These are phyloP conservation scores for Phaenicophaeus curvirostris DNA, from an alignment of 2,797 vertebrate genomes.

Conservation along the genomic window DNA sequence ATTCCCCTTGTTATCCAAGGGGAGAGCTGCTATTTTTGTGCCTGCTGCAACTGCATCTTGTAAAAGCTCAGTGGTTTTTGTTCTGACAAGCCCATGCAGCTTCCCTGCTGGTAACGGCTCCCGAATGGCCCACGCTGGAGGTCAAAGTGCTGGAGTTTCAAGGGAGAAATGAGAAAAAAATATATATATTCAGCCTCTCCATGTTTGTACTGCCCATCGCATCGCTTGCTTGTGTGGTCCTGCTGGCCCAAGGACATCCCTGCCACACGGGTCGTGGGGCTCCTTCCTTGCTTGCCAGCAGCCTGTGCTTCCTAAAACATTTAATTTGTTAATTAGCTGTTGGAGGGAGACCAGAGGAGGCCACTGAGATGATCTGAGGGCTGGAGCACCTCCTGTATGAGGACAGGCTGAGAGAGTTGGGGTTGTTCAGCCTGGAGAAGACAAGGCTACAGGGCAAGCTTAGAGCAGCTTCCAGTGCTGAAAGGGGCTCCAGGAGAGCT, in stretches of 20 bases:
- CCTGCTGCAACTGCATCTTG: not conserved
- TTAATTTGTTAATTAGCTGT: not conserved
- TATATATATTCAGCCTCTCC: not conserved
- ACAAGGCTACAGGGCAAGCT: no score
- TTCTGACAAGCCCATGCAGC: not conserved
- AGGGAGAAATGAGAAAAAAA: not conserved
- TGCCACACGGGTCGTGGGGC: not conserved
- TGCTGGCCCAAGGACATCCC: not conserved
- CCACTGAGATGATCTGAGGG: no score
- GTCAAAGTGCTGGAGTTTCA: not conserved
- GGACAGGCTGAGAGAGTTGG: no score
- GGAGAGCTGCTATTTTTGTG: slow-evolving; percentile 1
- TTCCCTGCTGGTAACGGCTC: not conserved
- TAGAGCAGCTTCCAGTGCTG: no score
- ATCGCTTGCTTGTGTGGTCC: not conserved
- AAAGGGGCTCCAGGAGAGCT: no score
- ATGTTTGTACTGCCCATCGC: fast-evolving
- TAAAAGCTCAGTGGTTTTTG: not conserved
- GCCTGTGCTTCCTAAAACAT: not conserved
- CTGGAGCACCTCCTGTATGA: no score
- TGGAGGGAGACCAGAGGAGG: no score
- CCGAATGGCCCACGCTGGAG: fast-evolving
- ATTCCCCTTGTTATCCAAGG: not conserved
- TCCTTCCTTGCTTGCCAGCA: not conserved
- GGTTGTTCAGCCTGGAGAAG: no score